Evolutionary conservation across 2,113 vertebrate species (phyloP), one percentile per base, ranked within the genome.

Genomic region (Meles meles): DNA sequence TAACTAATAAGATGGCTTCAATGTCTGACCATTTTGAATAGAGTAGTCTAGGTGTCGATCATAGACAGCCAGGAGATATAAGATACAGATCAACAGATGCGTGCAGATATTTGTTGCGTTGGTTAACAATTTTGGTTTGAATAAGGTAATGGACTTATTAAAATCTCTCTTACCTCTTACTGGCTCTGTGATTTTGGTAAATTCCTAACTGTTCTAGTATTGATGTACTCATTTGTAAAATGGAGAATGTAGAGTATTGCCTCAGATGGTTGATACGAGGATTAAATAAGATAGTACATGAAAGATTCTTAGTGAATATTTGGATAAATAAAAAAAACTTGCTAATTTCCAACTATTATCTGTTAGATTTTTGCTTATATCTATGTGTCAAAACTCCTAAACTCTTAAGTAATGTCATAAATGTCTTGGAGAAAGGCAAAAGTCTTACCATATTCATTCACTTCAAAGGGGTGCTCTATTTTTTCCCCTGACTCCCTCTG

Each of bases 381-480:
- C 85, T 55, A 17, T 23, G 2, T 55, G 23, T 23, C 49, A 42
- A 71, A 91, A 88, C 20, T 44, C 84, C 59, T 34, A 23, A 71
- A 7, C 42, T 88, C 25, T 76, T 77, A 76, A 88, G 39, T 71
- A 55, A 55, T 69, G 17, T 92, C 42, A 37, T n/a, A 65, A 57
- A 31, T 57, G 14, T 3, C 39, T 95, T 42, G 4, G 17, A 7
- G 6, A 29, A 17, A 14, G 67, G 25, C 2, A 67, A 34, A 79
- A 47, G 92, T 76, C 98, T 98, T 99, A 99, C 99, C 98, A 42
- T 99, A 99, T 86, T 99, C 98, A 0, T 98, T 93, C 97, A 99
- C 98, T 7, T 94, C 90, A 96, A 99, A 99, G 49, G 49, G 3
- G 14, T 97, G 98, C 17, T 5, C 13, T 84, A 97, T 34, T 8